Conservation (phyloP, 2,797 vertebrate species). For the Sylvia borin region DNA sequence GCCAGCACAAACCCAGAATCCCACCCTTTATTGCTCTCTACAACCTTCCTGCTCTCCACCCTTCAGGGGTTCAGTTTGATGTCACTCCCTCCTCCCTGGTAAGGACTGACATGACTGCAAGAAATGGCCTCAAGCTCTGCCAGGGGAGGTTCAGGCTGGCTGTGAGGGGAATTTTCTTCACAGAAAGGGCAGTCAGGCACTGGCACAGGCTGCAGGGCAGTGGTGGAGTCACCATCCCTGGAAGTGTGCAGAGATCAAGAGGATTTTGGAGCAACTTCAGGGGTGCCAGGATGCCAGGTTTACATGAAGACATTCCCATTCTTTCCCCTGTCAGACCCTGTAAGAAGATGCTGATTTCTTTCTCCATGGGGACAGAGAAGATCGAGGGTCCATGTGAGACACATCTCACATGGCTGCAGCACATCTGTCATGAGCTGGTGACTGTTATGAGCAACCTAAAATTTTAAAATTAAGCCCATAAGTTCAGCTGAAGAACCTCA, state of each 20-base stretch:
- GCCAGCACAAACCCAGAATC: neutral
- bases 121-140: neutral
- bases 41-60: neutral
- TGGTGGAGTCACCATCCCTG: neutral
- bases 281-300: neutral
- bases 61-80: neutral
- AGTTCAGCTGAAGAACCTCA: neutral
- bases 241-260: neutral
- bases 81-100: neutral
- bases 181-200: neutral
- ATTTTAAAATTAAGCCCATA: neutral
- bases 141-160: neutral
- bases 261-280: neutral
- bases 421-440: neutral
- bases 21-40: too few relatives aligned
- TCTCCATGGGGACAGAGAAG: neutral
- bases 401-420: neutral
- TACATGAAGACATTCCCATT: neutral
- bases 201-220: neutral
- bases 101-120: neutral
- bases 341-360: neutral
- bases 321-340: neutral
- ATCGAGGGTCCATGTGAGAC: neutral
- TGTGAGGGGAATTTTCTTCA: neutral
- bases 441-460: neutral